Conservation (phyloP, 2,797 vertebrate genomes). For the Atherinosoma microstoma region DNA sequence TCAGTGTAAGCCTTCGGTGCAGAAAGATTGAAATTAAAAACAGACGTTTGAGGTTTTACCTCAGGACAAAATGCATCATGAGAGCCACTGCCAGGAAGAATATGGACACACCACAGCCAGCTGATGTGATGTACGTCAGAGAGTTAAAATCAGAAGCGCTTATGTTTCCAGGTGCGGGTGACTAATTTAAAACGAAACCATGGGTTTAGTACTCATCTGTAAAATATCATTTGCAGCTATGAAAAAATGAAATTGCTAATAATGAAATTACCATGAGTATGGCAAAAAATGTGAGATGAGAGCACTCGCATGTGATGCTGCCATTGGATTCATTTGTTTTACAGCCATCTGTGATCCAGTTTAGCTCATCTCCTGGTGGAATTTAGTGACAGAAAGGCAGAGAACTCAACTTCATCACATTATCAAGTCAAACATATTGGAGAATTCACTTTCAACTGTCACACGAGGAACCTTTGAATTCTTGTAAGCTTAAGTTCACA, state of each 20-base stretch:
- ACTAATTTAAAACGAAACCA: constrained; percentile 25
- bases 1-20: not conserved
- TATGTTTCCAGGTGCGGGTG: constrained; percentile 27
- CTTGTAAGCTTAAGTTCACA: not conserved
- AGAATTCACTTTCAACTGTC: not conserved
- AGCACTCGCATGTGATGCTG: constrained; percentile 59
- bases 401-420: not conserved
- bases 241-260: not conserved
- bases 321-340: constrained; percentile 1
- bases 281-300: constrained; percentile 75
- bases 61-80: constrained; percentile 65
- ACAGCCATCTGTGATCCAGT: constrained; percentile 67
- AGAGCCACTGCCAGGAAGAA: constrained; percentile 64
- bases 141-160: constrained; percentile 22
- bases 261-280: constrained; percentile 64
- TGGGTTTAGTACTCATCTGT: not conserved
- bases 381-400: not conserved
- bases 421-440: not conserved
- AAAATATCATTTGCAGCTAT: not conserved
- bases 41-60: constrained; percentile 16
- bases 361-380: not conserved
- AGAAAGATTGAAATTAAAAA: not conserved
- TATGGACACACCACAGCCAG: constrained; percentile 71
- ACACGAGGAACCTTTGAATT: not conserved
- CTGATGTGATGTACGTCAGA: constrained; percentile 64